Evolutionary conservation across 2,888 invertebrate species (phyloP).

Genomic region (Tineola bisselliella): DNA sequence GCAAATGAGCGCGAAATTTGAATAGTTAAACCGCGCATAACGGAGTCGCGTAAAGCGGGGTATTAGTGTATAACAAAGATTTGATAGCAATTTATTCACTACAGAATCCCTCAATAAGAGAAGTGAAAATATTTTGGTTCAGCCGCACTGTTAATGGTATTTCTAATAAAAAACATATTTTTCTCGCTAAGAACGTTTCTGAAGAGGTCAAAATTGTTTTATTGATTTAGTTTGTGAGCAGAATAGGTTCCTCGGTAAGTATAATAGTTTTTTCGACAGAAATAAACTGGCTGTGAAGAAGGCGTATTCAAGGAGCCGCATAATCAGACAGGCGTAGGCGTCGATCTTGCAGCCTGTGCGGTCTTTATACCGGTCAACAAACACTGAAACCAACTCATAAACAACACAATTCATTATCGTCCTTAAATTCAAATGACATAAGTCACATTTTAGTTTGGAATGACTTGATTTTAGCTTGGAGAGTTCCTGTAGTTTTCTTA

Average conservation of each 20-base stretch:
- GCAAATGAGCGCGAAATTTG: too few species aligned
- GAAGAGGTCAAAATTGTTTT: too few species aligned
- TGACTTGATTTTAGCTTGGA: background rate
- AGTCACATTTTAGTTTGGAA: slow-evolving; percentile 21
- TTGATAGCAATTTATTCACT: too few species aligned
- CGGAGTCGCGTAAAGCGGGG: too few species aligned
- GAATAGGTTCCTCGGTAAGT: background rate
- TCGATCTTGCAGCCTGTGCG: slow-evolving; percentile 41
- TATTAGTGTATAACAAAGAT: too few species aligned
- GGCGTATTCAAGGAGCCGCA: slow-evolving; percentile 26
- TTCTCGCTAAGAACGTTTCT: too few species aligned
- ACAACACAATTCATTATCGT: slow-evolving; percentile 20
- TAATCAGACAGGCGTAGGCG: slow-evolving; percentile 46
- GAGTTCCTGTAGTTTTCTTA: slow-evolving; percentile 23
- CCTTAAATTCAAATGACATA: background rate
- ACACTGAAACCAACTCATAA: slow-evolving; percentile 23
- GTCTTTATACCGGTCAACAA: slow-evolving; percentile 39
- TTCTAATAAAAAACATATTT: too few species aligned
- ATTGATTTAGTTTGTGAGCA: background rate
- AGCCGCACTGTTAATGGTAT: too few species aligned
- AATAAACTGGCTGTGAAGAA: slow-evolving; percentile 12
- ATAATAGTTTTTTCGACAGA: background rate
- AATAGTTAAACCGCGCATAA: too few species aligned
- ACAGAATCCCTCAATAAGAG: too few species aligned
- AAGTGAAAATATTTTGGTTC: too few species aligned